Conservation (phyloP, 2,888 invertebrate genomes). For the Conomelus anceps region DNA sequence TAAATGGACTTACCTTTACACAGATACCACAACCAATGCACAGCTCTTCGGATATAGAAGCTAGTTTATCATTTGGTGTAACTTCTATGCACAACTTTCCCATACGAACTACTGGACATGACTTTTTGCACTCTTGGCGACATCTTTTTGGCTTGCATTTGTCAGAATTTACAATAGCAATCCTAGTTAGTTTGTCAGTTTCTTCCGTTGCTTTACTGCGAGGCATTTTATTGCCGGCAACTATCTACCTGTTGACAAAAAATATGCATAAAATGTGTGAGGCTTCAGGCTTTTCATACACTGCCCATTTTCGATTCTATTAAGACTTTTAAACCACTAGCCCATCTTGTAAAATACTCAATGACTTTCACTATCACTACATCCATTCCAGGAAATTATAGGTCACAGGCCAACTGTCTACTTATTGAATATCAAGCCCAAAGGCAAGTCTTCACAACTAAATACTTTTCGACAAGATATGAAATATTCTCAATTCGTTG, state of each 20-base stretch:
- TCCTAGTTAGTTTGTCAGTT: slow-evolving; percentile 89
- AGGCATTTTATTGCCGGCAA: slow-evolving; percentile 27
- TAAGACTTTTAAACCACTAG: too few species aligned
- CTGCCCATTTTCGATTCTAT: too few species aligned
- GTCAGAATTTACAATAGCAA: slow-evolving; percentile 95
- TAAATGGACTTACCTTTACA: slow-evolving; percentile 67
- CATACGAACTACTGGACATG: slow-evolving; percentile 98
- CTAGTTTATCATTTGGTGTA: slow-evolving; percentile 89
- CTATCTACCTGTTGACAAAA: not conserved
- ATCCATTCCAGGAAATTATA: too few species aligned
- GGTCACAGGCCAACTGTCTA: too few species aligned
- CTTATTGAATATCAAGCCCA: too few species aligned
- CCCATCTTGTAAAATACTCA: too few species aligned
- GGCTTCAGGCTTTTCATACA: not conserved
- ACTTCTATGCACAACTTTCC: slow-evolving; percentile 99
- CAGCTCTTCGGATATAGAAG: slow-evolving; percentile 93
- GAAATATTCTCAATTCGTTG: not conserved
- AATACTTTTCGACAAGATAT: not conserved
- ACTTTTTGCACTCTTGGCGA: slow-evolving; percentile 96
- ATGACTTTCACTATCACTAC: too few species aligned
- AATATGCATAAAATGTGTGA: not conserved
- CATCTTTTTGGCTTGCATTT: slow-evolving; percentile 99
- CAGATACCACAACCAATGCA: slow-evolving; percentile 99
- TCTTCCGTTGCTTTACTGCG: slow-evolving; percentile 65
- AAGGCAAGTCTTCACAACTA: too few species aligned